Conservation (phyloP, 2,888 invertebrate species). For the Diachrysia chrysitis region DNA sequence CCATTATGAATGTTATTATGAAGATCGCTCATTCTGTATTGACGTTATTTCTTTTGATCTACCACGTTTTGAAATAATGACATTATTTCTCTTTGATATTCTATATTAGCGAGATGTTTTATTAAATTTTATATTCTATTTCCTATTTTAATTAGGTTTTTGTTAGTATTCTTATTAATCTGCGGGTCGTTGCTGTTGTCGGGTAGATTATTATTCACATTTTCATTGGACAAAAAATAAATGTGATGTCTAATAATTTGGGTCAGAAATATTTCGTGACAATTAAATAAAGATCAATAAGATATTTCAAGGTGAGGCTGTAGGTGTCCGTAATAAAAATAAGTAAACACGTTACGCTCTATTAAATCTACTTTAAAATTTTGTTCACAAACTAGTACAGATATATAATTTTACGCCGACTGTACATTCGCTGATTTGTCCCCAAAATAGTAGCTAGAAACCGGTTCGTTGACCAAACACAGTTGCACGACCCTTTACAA, state of each 20-base stretch:
- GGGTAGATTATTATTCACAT: conserved; percentile 25
- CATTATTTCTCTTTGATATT: conserved; percentile 82
- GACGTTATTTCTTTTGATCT: conserved; percentile 80
- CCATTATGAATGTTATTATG: conserved; percentile 65
- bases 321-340: neutral
- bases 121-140: conserved; percentile 60
- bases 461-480: conserved; percentile 25
- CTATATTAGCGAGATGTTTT: conserved; percentile 65
- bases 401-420: conserved; percentile 6
- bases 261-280: neutral
- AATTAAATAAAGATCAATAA: conserved; percentile 7
- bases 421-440: conserved; percentile 31
- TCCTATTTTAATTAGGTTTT: conserved; percentile 60
- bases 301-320: conserved; percentile 1
- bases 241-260: conserved; percentile 9
- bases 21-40: conserved; percentile 71
- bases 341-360: too few relatives aligned
- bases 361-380: too few relatives aligned
- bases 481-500: conserved; percentile 25
- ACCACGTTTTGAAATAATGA: conserved; percentile 78
- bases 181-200: conserved; percentile 22
- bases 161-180: conserved; percentile 49
- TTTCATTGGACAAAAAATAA: conserved; percentile 11
- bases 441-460: conserved; percentile 30
- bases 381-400: neutral